Evolutionary conservation across 2,888 invertebrate genomes (phyloP).

Genomic region (Sarcophaga variegata): DNA sequence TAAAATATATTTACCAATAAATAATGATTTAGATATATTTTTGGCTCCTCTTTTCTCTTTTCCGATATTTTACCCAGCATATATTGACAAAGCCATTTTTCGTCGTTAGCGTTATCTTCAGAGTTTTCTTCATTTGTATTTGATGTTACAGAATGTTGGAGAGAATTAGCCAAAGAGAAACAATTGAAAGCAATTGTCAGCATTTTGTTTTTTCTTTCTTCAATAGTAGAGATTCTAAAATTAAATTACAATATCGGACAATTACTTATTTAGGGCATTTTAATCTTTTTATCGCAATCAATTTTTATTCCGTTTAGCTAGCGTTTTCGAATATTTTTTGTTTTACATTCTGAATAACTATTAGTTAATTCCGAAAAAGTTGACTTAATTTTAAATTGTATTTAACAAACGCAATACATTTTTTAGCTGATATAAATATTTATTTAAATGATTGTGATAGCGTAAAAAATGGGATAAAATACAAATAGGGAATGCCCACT

Average conservation of each 20-base stretch:
- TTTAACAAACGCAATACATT: too few relatives aligned
- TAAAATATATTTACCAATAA: conserved; percentile 83
- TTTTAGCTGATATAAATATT: too few relatives aligned
- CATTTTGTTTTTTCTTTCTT: conserved; percentile 90
- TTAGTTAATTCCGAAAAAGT: too few relatives aligned
- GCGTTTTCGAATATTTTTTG: too few relatives aligned
- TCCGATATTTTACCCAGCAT: conserved; percentile 98
- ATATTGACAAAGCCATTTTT: conserved; percentile 95
- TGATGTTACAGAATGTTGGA: conserved; percentile 79
- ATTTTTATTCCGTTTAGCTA: too few relatives aligned
- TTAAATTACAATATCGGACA: background rate
- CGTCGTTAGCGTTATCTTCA: conserved; percentile 87
- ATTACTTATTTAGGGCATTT: too few relatives aligned
- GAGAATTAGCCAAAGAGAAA: conserved; percentile 87
- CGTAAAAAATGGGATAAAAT: too few relatives aligned
- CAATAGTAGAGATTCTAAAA: conserved; percentile 81
- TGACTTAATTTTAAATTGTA: too few relatives aligned
- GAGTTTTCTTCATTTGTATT: conserved; percentile 73
- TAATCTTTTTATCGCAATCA: too few relatives aligned
- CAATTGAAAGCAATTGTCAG: conserved; percentile 90
- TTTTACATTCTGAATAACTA: too few relatives aligned
- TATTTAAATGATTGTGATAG: too few relatives aligned
- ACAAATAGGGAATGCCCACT: too few relatives aligned
- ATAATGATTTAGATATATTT: conserved; percentile 90
- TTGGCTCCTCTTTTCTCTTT: conserved; percentile 89